Evolutionary conservation across 2,797 vertebrate species (phyloP), one percentile per base, ranked within the genome.

Genomic region (Champsocephalus esox): DNA sequence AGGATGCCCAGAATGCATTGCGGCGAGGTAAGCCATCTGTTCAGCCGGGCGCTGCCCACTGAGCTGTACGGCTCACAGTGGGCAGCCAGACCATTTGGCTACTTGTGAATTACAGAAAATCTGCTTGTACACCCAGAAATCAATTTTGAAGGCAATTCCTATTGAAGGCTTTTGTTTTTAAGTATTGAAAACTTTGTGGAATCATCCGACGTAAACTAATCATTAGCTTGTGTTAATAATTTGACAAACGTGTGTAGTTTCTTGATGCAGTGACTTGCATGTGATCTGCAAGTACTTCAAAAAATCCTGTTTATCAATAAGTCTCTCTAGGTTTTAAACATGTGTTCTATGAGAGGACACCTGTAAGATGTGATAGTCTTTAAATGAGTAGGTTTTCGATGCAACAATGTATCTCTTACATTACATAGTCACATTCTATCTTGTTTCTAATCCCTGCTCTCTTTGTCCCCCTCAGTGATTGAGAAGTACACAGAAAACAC

Each of bases 401-500:
- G 2, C 8, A 12, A 9, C 0, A 1, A 56, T 32, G 1, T 1
- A n/a, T 19, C 5, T 17, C 21, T 62, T 12, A 28, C 8, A 12
- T 24, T 54, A 58, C 3, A 45, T 13, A 4, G 13, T 34, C 4
- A 32, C 11, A 0, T 28, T 65, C 45, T 58, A 19, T 63, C 38
- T 1, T 41, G 19, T 41, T 4, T 49, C 13, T 49, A 45, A 7
- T 60, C 19, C 50, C 21, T 12, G 3, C 61, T 55, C 16, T n/a
- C 5, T 61, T 4, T 16, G 1, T 5, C 9, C 48, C 1, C 24
- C 3, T 44, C 92, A 99, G 98, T 99, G 79, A 99, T 99, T 2
- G 98, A 99, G 90, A 99, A 99, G 85, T 99, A 96, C 89, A 99
- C 98, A 0, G 98, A 99, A 87, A 99, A 99, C 89, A 99, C 98